Conservation (phyloP, 92 coral and sea anemone species). For the Phymanthus crucifer region DNA sequence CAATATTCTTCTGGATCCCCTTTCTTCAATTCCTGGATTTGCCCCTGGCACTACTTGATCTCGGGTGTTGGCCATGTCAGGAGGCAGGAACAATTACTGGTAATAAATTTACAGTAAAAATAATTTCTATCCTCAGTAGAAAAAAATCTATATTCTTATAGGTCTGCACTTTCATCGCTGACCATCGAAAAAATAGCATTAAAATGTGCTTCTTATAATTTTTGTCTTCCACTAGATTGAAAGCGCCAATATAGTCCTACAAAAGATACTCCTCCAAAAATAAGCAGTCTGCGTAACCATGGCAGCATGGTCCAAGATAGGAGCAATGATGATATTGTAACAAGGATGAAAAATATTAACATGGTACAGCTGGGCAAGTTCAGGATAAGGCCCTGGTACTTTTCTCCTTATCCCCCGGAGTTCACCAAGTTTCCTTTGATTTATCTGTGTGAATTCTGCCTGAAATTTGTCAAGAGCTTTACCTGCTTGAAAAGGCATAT, state of each 20-base stretch:
- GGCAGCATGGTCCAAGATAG: slow-evolving; percentile 99
- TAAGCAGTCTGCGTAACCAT: slow-evolving; percentile 69
- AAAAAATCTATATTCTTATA: too few relatives aligned
- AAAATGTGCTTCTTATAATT: too few relatives aligned
- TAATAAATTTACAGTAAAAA: too few relatives aligned
- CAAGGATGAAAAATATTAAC: slow-evolving; percentile 95
- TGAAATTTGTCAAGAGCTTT: slow-evolving; percentile 94
- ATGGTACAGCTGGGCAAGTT: slow-evolving; percentile 90
- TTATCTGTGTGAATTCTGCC: slow-evolving; percentile 93
- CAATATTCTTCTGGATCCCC: too few relatives aligned
- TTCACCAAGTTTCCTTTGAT: slow-evolving; percentile 81
- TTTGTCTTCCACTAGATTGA: too few relatives aligned
- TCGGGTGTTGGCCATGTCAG: too few relatives aligned
- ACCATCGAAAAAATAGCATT: too few relatives aligned
- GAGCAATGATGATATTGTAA: slow-evolving; percentile 96
- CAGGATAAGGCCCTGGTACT: slow-evolving; percentile 95
- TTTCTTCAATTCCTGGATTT: too few relatives aligned
- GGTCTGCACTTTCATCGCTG: too few relatives aligned
- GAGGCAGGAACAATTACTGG: too few relatives aligned
- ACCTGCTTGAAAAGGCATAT: slow-evolving; percentile 94
- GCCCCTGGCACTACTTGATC: too few relatives aligned
- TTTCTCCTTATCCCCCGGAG: slow-evolving; percentile 98
- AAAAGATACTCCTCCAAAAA: slow-evolving; percentile 87
- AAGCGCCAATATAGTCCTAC: slow-evolving; percentile 88
- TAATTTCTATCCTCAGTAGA: too few relatives aligned